A percentile compares a stretch with the other conserved stretches of the same genome.
Evolutionary conservation across 53 echinoderm and acorn worm genomes (phyloP).

Genomic region (Patiria pectinifera): DNA sequence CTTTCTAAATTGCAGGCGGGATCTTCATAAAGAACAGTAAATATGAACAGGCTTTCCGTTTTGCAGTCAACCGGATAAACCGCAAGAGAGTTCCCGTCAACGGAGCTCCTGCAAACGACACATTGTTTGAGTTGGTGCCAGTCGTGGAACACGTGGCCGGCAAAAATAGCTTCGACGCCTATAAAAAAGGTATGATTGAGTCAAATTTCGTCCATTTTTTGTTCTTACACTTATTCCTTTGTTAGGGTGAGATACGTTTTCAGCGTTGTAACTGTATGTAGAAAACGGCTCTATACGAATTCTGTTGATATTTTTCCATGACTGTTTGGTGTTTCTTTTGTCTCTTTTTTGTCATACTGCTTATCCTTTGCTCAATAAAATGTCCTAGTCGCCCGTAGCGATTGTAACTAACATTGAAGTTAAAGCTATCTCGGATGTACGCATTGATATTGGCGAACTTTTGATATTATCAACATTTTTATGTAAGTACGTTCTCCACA

Average conservation of each 20-base stretch:
- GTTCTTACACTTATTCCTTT: background rate
- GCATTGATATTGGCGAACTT: no score
- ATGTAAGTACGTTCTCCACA: no score
- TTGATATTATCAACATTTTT: no score
- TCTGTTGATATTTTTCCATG: no score
- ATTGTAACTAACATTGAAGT: no score
- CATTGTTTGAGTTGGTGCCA: background rate
- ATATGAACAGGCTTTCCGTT: conserved; percentile 35
- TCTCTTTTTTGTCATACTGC: no score
- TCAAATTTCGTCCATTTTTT: background rate
- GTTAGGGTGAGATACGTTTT: background rate
- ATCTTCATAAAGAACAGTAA: conserved; percentile 23
- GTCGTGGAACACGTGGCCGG: conserved; percentile 2
- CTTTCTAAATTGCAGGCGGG: conserved; percentile 7
- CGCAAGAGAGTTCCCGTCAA: background rate
- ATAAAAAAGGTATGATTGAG: conserved; percentile 32
- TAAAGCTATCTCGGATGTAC: no score
- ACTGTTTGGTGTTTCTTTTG: no score
- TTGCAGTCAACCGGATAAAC: conserved; percentile 47
- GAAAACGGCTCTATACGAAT: no score
- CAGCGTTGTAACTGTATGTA: no score
- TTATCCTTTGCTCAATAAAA: no score
- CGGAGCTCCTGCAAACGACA: background rate
- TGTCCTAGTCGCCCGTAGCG: no score
- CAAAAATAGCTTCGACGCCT: conserved; percentile 34